A percentile compares a stretch with the other conserved stretches of the same genome.
Evolutionary conservation across 2,888 invertebrate genomes (phyloP).

Genomic region (Icerya purchasi): DNA sequence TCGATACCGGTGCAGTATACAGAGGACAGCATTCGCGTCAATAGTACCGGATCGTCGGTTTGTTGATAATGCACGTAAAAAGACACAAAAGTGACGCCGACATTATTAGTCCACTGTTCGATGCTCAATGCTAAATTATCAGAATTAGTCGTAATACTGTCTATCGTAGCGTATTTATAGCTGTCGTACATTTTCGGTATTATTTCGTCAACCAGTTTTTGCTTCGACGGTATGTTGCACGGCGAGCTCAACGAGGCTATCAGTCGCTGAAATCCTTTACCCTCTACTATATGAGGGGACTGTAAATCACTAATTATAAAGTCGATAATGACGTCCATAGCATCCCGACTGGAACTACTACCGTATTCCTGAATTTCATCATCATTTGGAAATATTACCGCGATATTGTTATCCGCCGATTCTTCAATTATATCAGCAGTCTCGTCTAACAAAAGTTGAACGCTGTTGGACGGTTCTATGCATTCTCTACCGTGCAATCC

Average conservation of each 20-base stretch:
- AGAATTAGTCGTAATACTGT: constrained; percentile 5
- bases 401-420: constrained; percentile 21
- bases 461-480: constrained; percentile 19
- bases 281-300: constrained; percentile 28
- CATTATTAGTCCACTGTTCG: constrained; percentile 28
- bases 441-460: constrained; percentile 26
- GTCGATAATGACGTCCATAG: constrained; percentile 28
- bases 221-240: constrained; percentile 29
- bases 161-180: constrained; percentile 21
- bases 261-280: constrained; percentile 28
- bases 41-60: constrained; percentile 23
- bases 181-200: constrained; percentile 28
- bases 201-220: constrained; percentile 27
- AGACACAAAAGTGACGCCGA: constrained; percentile 25
- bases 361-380: constrained; percentile 17
- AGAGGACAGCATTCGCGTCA: constrained; percentile 26
- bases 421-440: constrained; percentile 23
- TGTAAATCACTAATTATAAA: constrained; percentile 29
- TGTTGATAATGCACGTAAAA: constrained; percentile 17
- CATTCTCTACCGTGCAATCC: not conserved
- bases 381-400: constrained; percentile 24
- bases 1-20: constrained; percentile 26
- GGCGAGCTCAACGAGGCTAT: constrained; percentile 28
- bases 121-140: constrained; percentile 26
- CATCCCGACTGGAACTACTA: too few relatives aligned